Conservation (phyloP, 1,140 invertebrate species). For the Drosophila seguyi region DNA sequence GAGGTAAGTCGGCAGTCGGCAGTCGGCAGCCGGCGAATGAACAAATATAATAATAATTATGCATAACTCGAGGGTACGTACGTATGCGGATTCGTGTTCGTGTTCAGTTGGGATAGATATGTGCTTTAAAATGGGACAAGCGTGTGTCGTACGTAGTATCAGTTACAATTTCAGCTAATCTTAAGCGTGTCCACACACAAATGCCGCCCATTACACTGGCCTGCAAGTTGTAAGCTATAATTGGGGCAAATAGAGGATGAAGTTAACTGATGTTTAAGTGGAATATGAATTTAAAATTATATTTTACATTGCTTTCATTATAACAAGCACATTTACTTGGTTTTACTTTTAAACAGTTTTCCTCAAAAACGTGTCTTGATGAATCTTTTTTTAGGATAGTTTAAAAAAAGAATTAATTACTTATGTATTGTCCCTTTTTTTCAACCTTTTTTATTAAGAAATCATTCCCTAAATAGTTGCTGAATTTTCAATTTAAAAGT, state of each 20-base stretch:
- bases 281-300: neutral
- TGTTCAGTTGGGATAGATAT: slow-evolving; percentile 38
- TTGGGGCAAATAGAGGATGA: neutral
- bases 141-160: slow-evolving; percentile 63
- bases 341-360: too few relatives aligned
- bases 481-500: too few relatives aligned
- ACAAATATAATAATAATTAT: slow-evolving; percentile 67
- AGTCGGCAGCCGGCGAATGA: slow-evolving; percentile 63
- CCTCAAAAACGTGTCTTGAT: too few relatives aligned
- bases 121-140: slow-evolving; percentile 69
- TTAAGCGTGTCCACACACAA: slow-evolving; percentile 57
- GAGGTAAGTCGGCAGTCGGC: slow-evolving; percentile 70
- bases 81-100: slow-evolving; percentile 8
- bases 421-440: too few relatives aligned
- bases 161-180: slow-evolving; percentile 81
- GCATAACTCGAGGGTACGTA: slow-evolving; percentile 37
- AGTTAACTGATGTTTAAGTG: neutral
- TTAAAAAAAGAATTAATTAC: too few relatives aligned
- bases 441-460: too few relatives aligned
- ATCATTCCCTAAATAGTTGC: too few relatives aligned
- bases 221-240: neutral
- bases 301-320: neutral
- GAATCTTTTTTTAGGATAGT: too few relatives aligned
- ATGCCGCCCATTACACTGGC: slow-evolving; percentile 36
- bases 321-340: neutral